Conservation (phyloP, 2,797 vertebrate genomes). For the Bradypodion pumilum region DNA sequence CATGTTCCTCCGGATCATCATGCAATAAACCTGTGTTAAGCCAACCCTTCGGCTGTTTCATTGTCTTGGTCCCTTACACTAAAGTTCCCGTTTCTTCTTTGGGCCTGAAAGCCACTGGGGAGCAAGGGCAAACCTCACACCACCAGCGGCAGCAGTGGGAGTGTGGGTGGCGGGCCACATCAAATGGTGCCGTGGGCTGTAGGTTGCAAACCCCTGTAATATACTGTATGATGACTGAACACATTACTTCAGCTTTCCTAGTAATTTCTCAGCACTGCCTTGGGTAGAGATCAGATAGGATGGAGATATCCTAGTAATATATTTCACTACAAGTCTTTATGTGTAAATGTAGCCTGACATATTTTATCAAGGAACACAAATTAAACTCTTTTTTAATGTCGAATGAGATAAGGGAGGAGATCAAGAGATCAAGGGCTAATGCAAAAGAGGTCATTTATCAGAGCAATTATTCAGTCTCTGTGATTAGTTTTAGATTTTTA, state of each 20-base stretch:
- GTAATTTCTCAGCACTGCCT: background rate
- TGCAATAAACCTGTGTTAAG: no score
- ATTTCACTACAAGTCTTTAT: background rate
- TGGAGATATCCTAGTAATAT: background rate
- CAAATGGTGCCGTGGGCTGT: no score
- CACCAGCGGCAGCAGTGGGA: no score
- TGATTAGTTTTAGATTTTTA: background rate
- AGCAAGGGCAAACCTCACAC: no score
- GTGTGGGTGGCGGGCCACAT: no score
- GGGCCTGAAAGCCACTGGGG: no score
- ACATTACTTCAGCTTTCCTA: background rate
- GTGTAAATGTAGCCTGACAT: background rate
- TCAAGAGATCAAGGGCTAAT: background rate
- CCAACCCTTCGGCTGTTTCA: no score
- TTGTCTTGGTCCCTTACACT: no score
- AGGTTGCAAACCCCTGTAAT: background rate
- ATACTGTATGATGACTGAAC: background rate
- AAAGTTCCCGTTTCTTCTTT: no score
- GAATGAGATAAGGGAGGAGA: background rate
- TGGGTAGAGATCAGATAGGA: background rate
- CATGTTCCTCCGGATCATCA: no score
- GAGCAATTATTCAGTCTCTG: background rate
- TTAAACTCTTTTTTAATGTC: background rate
- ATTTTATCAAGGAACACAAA: background rate
- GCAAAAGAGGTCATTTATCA: background rate